These are phyloP conservation scores for Squalus acanthias DNA, from an alignment of 2,797 vertebrate genomes.

Conservation along the genomic window DNA sequence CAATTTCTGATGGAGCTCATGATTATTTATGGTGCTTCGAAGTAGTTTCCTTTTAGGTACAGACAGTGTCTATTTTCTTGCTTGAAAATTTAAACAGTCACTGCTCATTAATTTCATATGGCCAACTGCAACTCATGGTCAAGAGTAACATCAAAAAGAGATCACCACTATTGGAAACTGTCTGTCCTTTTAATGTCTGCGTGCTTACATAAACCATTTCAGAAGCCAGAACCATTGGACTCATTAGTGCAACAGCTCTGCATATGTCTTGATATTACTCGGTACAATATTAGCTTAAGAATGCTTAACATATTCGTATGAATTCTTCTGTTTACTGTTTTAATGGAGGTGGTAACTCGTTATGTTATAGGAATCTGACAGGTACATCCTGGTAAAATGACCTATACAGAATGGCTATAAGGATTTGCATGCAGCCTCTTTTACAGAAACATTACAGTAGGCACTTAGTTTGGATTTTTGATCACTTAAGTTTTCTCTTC, in stretches of 20 bases:
- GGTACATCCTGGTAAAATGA: background rate
- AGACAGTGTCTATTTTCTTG: background rate
- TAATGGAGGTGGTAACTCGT: background rate
- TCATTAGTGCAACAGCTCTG: background rate
- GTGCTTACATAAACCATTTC: background rate
- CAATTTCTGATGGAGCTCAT: background rate
- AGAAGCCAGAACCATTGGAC: background rate
- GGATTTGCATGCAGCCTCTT: background rate
- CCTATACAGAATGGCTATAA: background rate
- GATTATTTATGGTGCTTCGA: constrained; percentile 3
- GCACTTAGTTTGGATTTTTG: background rate
- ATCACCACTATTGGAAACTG: background rate
- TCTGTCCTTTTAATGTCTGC: background rate
- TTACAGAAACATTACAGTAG: background rate
- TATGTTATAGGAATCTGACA: background rate
- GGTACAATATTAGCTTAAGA: background rate
- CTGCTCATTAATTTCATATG: background rate
- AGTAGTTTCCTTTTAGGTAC: background rate
- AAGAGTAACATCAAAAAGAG: background rate
- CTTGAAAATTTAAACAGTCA: constrained; percentile 5
- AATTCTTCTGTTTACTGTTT: background rate
- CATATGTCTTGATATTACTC: background rate
- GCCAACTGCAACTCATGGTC: background rate
- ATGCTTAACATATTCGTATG: background rate
- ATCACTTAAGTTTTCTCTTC: background rate